Evolutionary conservation across 2,113 vertebrate species (phyloP).

Genomic region (Callospermophilus lateralis): DNA sequence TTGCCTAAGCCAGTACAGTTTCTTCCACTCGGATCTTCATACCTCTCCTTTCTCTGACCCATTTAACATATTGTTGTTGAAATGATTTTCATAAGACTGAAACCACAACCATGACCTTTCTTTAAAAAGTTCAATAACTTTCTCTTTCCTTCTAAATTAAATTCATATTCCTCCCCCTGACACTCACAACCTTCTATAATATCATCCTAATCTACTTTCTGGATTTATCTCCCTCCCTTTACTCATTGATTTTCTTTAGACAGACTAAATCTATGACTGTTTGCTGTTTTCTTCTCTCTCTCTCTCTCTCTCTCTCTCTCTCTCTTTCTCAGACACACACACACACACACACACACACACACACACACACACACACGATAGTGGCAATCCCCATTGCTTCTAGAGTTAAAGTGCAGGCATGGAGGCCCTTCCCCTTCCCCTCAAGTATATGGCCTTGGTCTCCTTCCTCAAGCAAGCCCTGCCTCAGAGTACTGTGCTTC

Average conservation of each 20-base stretch:
- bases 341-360: too few relatives aligned
- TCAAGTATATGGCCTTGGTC: neutral
- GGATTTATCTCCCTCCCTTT: neutral
- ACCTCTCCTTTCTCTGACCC: neutral
- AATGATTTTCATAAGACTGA: neutral
- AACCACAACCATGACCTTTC: neutral
- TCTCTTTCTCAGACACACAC: too few relatives aligned
- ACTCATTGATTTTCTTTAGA: neutral
- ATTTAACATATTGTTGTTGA: neutral
- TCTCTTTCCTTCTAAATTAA: conserved; percentile 16
- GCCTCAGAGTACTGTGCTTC: neutral
- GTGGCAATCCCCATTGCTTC: neutral
- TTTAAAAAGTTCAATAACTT: neutral
- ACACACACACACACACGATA: too few relatives aligned
- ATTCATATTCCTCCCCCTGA: neutral
- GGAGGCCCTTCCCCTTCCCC: neutral
- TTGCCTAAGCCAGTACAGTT: neutral
- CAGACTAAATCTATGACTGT: neutral
- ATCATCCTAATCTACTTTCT: neutral
- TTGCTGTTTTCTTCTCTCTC: neutral
- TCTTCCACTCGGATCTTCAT: neutral
- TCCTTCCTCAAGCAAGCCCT: neutral
- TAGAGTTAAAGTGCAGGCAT: neutral
- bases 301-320: too few relatives aligned
- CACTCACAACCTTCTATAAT: neutral